These are phyloP conservation scores for Spinus pinus DNA, from an alignment of 2,797 vertebrate genomes.

Conservation along the genomic window DNA sequence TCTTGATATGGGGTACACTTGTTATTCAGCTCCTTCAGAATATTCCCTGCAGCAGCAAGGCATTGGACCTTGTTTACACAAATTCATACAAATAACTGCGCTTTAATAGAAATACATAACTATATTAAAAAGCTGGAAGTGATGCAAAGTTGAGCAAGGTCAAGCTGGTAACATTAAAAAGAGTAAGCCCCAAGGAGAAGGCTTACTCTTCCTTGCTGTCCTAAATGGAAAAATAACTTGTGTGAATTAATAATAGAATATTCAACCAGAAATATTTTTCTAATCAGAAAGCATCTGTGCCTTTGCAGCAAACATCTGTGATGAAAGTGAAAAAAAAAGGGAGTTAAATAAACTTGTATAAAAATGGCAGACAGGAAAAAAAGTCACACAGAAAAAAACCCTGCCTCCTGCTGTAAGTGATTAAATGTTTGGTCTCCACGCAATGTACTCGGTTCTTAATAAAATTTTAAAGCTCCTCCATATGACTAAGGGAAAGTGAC, in stretches of 20 bases:
- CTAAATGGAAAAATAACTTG: background rate
- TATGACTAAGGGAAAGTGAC: conserved; percentile 17
- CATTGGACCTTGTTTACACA: background rate
- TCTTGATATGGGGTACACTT: background rate
- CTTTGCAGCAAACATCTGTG: conserved; percentile 1
- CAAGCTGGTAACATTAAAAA: background rate
- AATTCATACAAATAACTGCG: background rate
- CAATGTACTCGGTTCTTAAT: background rate
- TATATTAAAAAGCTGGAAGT: background rate
- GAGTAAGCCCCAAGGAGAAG: background rate
- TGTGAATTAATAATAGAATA: background rate
- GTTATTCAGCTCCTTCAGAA: background rate
- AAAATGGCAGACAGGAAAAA: conserved; percentile 7
- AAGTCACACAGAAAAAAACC: background rate
- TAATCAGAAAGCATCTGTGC: background rate
- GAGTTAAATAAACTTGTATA: conserved; percentile 9
- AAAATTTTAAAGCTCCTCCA: background rate
- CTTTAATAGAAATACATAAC: background rate
- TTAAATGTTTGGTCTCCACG: conserved; percentile 25
- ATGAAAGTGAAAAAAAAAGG: background rate
- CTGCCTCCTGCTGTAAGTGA: background rate
- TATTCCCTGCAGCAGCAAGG: background rate
- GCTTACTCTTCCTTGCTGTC: background rate
- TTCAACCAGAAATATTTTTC: background rate
- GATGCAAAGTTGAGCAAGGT: background rate